A percentile compares a stretch with the other conserved stretches of the same genome.
phyloP scores from a whole-genome alignment of 2,888 invertebrate genomes.

The Acholoe squamosa region DNA sequence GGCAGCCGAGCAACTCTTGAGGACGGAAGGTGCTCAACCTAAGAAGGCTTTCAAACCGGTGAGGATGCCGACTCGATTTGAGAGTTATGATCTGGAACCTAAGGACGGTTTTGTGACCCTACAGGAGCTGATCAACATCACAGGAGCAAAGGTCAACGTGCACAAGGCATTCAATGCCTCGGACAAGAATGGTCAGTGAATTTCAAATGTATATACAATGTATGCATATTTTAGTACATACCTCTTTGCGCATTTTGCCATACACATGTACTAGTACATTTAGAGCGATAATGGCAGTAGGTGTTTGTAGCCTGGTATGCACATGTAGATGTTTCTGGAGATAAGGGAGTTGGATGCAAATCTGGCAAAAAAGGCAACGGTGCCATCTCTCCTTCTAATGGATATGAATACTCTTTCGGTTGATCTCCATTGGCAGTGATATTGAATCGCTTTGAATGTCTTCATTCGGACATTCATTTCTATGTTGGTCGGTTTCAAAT shows the following conservation, averaged over 20 bases:
- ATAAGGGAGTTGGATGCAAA: too few species aligned
- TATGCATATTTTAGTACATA: background rate
- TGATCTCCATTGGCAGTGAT: too few species aligned
- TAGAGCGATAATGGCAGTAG: too few species aligned
- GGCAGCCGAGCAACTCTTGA: background rate
- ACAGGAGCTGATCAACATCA: constrained; percentile 63
- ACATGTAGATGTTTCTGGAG: too few species aligned
- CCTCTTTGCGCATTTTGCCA: background rate
- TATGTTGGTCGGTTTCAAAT: too few species aligned
- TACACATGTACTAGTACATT: background rate
- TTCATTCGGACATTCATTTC: too few species aligned
- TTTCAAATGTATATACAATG: background rate
- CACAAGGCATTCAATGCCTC: constrained; percentile 64
- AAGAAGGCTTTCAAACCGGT: constrained; percentile 61
- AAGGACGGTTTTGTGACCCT: constrained; percentile 62
- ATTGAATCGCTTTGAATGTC: too few species aligned
- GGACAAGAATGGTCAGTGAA: constrained; percentile 70
- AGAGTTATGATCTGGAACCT: constrained; percentile 62
- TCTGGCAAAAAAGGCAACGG: too few species aligned
- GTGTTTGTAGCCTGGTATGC: too few species aligned
- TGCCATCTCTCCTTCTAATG: too few species aligned
- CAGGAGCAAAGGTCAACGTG: constrained; percentile 65
- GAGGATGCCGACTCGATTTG: constrained; percentile 63
- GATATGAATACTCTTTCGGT: too few species aligned
- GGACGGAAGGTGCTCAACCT: background rate